These are phyloP conservation scores for Apteryx owenii DNA, from an alignment of 2,113 vertebrate genomes.

Conservation along the genomic window DNA sequence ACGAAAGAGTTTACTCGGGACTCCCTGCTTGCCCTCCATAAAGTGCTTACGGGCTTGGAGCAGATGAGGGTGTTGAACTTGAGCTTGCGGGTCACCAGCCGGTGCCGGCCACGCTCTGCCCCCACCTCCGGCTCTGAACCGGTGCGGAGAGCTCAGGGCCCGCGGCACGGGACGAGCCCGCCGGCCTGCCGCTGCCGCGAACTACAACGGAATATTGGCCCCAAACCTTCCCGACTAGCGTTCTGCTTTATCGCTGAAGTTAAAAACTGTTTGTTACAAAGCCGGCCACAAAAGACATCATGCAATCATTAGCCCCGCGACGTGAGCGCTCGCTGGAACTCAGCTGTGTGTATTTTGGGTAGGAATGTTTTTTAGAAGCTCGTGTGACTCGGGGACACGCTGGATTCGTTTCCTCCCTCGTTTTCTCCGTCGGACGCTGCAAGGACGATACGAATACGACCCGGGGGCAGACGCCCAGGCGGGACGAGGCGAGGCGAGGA, in stretches of 20 bases:
- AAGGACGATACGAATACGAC: too few relatives aligned
- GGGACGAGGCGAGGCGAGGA: background rate
- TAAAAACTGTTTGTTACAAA: background rate
- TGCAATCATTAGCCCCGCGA: fast-evolving
- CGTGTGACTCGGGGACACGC: background rate
- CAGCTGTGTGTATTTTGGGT: fast-evolving
- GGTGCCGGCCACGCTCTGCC: background rate
- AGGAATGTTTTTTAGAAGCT: too few relatives aligned
- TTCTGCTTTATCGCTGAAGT: background rate
- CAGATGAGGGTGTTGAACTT: background rate
- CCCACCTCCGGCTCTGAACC: background rate
- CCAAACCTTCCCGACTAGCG: fast-evolving
- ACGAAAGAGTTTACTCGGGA: background rate
- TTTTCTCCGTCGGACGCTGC: too few relatives aligned
- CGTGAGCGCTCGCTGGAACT: background rate
- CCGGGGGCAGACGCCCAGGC: too few relatives aligned
- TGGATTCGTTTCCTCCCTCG: background rate
- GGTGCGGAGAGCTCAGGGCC: background rate
- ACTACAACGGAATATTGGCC: fast-evolving
- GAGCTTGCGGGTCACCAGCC: background rate
- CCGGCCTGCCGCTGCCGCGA: background rate
- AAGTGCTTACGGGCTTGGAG: background rate
- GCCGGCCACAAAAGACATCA: background rate
- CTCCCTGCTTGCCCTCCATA: background rate
- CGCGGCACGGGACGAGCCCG: background rate